These are phyloP conservation scores for Hylaea fasciaria DNA, from an alignment of 2,888 invertebrate species.

Conservation along the genomic window DNA sequence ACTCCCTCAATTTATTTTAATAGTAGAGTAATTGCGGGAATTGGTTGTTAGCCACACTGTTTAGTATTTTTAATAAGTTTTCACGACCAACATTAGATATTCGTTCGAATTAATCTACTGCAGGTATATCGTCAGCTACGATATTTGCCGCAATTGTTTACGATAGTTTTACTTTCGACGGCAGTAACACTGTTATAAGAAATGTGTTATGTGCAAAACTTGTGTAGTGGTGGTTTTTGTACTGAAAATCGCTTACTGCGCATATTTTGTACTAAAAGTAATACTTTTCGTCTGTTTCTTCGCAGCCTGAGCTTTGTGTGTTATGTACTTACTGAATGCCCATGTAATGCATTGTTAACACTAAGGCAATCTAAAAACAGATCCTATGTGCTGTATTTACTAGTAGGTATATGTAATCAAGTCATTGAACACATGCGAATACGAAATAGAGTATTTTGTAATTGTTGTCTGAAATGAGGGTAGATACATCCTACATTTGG, in stretches of 20 bases:
- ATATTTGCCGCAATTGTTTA: no score
- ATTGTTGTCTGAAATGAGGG: no score
- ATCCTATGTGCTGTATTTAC: no score
- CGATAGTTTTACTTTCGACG: not conserved
- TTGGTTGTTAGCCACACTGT: not conserved
- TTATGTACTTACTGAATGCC: conserved; percentile 68
- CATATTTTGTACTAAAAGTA: conserved; percentile 2
- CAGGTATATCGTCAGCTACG: no score
- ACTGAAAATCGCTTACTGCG: not conserved
- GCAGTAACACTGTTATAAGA: not conserved
- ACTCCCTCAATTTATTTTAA: conserved; percentile 51
- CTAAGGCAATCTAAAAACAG: no score
- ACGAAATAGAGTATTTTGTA: no score
- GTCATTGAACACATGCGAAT: no score
- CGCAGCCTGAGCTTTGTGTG: conserved; percentile 32
- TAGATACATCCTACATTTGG: no score
- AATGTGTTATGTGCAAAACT: not conserved
- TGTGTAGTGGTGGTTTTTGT: conserved; percentile 5
- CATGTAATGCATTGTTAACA: no score
- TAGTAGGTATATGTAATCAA: no score
- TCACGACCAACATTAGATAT: not conserved
- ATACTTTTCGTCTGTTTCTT: conserved; percentile 39
- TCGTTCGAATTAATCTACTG: no score
- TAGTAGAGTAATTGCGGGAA: conserved; percentile 46
- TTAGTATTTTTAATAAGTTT: not conserved